Conservation (phyloP, 2,888 invertebrate species). For the Tinea trinotella region DNA sequence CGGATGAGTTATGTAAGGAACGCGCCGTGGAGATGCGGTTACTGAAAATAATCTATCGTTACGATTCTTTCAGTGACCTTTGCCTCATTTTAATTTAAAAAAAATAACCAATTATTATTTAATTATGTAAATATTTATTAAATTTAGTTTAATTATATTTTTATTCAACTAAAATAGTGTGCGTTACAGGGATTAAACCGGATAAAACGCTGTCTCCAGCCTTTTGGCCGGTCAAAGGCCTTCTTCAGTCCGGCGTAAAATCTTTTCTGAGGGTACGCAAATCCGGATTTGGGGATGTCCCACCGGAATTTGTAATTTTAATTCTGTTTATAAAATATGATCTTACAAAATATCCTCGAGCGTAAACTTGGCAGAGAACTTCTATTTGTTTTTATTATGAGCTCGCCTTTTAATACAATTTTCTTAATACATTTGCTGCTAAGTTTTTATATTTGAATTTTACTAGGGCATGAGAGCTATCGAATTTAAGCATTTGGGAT, state of each 20-base stretch:
- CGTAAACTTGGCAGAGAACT: not conserved
- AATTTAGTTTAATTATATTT: too few relatives aligned
- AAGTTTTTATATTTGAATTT: too few relatives aligned
- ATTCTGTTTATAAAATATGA: slow-evolving; percentile 20
- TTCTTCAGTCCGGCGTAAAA: slow-evolving; percentile 13
- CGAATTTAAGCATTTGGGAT: too few relatives aligned
- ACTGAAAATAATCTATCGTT: too few relatives aligned
- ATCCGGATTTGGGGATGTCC: slow-evolving; percentile 16
- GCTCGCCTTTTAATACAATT: not conserved
- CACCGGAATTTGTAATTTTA: slow-evolving; percentile 21
- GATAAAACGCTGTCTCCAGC: slow-evolving; percentile 7
- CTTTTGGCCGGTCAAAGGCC: slow-evolving; percentile 14
- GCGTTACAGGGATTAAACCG: not conserved
- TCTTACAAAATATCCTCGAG: slow-evolving; percentile 15
- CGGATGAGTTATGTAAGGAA: too few relatives aligned
- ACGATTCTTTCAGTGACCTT: too few relatives aligned
- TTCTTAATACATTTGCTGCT: not conserved
- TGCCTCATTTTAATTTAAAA: too few relatives aligned
- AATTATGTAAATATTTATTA: too few relatives aligned
- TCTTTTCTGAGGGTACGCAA: not conserved
- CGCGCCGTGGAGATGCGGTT: too few relatives aligned
- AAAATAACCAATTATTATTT: too few relatives aligned
- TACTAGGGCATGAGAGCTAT: too few relatives aligned
- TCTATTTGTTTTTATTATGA: not conserved
- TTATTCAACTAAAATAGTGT: too few relatives aligned